phyloP scores from a whole-genome alignment of 2,888 invertebrate species.

The Oeneis ivallda region DNA sequence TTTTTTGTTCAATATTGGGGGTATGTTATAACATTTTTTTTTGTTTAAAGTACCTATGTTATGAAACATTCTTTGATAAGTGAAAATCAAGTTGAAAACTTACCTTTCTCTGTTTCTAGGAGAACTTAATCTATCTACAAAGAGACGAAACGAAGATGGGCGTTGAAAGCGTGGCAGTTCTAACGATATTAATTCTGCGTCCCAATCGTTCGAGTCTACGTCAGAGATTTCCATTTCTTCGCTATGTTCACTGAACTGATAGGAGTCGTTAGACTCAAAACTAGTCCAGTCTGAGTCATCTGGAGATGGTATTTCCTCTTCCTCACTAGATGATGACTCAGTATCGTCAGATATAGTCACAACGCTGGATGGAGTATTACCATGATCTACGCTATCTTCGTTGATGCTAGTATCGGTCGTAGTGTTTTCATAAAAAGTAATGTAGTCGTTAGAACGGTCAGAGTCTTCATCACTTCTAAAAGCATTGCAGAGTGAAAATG shows the following conservation, averaged over 20 bases:
- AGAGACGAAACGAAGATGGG: background rate
- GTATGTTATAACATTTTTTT: too few species aligned
- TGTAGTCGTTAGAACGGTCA: constrained; percentile 45
- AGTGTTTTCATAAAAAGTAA: constrained; percentile 59
- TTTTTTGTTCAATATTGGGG: too few species aligned
- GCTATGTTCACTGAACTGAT: background rate
- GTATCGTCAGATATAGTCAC: background rate
- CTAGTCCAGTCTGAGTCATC: too few species aligned
- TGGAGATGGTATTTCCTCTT: background rate
- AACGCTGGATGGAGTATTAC: background rate
- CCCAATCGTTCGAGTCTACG: constrained; percentile 13
- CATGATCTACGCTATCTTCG: constrained; percentile 8
- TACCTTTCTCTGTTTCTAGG: constrained; percentile 11
- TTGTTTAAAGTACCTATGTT: too few species aligned
- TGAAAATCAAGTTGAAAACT: background rate
- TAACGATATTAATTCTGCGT: constrained; percentile 12
- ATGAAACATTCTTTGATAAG: too few species aligned
- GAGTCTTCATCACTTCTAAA: constrained; percentile 23
- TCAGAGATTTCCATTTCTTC: background rate
- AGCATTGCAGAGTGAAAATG: constrained; percentile 31
- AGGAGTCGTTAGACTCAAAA: background rate
- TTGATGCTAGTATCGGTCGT: constrained; percentile 64
- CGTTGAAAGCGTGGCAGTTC: constrained; percentile 16
- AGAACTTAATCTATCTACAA: background rate
- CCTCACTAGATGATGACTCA: background rate